phyloP scores from a whole-genome alignment of 2,797 vertebrate genomes.

The Champsocephalus gunnari region DNA sequence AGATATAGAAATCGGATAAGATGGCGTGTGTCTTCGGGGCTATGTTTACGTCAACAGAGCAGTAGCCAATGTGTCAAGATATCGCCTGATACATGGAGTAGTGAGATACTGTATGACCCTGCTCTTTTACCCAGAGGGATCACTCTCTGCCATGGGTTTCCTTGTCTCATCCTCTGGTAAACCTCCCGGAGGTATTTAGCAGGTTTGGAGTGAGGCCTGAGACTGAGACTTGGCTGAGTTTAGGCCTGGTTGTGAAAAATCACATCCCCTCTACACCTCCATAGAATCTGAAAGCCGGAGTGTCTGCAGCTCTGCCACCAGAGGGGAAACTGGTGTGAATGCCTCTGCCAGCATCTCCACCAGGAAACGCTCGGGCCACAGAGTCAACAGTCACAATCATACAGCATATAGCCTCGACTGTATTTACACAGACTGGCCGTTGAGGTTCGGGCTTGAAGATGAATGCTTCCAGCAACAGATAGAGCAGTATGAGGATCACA shows the following conservation, averaged over 20 bases:
- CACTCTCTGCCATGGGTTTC: conserved; percentile 53
- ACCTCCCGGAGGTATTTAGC: conserved; percentile 81
- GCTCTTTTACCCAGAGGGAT: conserved; percentile 35
- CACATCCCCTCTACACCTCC: conserved; percentile 78
- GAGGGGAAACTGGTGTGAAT: conserved; percentile 66
- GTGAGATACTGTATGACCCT: conserved; percentile 14
- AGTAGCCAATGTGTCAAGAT: conserved; percentile 32
- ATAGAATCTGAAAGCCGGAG: conserved; percentile 78
- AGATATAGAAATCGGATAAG: conserved; percentile 25
- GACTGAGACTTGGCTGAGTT: conserved; percentile 69
- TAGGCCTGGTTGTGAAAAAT: conserved; percentile 86
- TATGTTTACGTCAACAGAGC: conserved; percentile 25
- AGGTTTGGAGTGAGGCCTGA: conserved; percentile 66
- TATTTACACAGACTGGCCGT: conserved; percentile 77
- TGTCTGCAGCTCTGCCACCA: conserved; percentile 67
- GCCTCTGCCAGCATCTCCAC: conserved; percentile 59
- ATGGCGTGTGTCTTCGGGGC: background rate
- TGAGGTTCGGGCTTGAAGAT: conserved; percentile 63
- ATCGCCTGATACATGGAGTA: conserved; percentile 29
- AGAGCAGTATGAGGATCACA: conserved; percentile 80
- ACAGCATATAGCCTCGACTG: conserved; percentile 76
- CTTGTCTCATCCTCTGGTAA: conserved; percentile 69
- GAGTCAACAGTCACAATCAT: conserved; percentile 81
- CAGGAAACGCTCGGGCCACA: conserved; percentile 69
- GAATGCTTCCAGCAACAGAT: conserved; percentile 81